Evolutionary conservation across 2,797 vertebrate genomes (phyloP), one percentile per base, ranked within the genome.

Genomic region (Pseudomugil gertrudae): DNA sequence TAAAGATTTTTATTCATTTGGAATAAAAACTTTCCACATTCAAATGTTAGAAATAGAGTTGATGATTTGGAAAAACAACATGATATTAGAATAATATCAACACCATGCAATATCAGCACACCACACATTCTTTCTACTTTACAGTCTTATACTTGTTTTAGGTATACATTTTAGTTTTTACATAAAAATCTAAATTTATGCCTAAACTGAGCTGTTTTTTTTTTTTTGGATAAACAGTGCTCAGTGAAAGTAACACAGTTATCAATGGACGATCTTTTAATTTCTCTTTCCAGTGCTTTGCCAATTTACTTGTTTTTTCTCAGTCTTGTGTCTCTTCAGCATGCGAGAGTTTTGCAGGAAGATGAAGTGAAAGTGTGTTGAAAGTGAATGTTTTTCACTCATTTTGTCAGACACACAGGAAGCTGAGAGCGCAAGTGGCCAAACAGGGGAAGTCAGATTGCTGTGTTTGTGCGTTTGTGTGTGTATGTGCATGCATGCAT

Each of bases 321-420:
- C 29, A 27, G 60, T 45, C 38, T 5, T 17, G 0, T 19, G 1
- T 24, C 48, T 48, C 40, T 62, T 81, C 57, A 62, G 65, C 71
- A 74, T 72, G 47, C 47, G 2, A 50, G 35, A 48, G 66, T n/a
- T 40, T 59, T 9, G 66, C 68, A 86, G 88, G 86, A 92, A 92
- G 79, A 55, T 24, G 90, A 94, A 94, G 92, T 93, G 93, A 93
- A 93, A 93, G 90, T 91, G 83, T 87, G 88, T 90, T 84, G 91
- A 94, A 94, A 93, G 93, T 93, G 90, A 93, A 91, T 86, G 82
- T 86, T 88, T 88, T 85, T 84, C 72, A 56, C 76, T 78, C 17
- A n/a, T 84, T 86, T 76, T 80, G 61, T 85, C 82, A 88, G 74
- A 85, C 78, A 73, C 61, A 80, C 78, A 87, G 90, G 90, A 93